Base-by-base conservation (phyloP, 2,797 vertebrate genomes). In the Manis javanica region DNA sequence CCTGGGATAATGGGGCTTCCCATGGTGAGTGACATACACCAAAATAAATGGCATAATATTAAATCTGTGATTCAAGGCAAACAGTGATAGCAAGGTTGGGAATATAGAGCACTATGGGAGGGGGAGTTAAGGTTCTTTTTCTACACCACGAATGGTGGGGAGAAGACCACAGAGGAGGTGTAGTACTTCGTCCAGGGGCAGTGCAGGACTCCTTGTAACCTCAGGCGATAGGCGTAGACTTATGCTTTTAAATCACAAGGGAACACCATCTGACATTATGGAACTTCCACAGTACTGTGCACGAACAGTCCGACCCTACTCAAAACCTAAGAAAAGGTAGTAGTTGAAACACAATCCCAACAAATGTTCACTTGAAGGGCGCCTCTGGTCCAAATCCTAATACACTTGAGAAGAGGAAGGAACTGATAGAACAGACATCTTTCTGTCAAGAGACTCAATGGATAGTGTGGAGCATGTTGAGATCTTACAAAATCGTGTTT, bases 221-320 rank as follows among this genome's bases (percentile, higher is more conserved):
- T 29, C 18, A 93, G 57, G 10, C 46, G 66, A 91, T 4, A 49
- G 49, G 37, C 10, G 16, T 24, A 63, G 63, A 92, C 78, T 89
- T 51, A 16, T 46, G 49, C 39, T 90, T 90, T 91, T 95, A 94
- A 82, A 96, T 90, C 15, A 81, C 42, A 96, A 84, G 26, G 26
- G 34, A 79, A 31, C 63, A 77, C 21, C 63, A 71, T 15, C 34
- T 86, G 78, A 39, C 74, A 91, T 42, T 85, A 61, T 0, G 16
- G 61, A 82, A 61, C 19, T 83, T 90, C 39, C 18, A 5, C 75
- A 61, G 15, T 93, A 46, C 75, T 95, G 55, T 92, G 42, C 78
- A 37, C 53, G 94, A 83, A 85, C 6, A 66, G 29, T 57, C 63
- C 95, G 39, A 88, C 18, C 24, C 31, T 66, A 78, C 21, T 90